phyloP scores from a whole-genome alignment of 2,113 vertebrate genomes.

The Cynocephalus volans region DNA sequence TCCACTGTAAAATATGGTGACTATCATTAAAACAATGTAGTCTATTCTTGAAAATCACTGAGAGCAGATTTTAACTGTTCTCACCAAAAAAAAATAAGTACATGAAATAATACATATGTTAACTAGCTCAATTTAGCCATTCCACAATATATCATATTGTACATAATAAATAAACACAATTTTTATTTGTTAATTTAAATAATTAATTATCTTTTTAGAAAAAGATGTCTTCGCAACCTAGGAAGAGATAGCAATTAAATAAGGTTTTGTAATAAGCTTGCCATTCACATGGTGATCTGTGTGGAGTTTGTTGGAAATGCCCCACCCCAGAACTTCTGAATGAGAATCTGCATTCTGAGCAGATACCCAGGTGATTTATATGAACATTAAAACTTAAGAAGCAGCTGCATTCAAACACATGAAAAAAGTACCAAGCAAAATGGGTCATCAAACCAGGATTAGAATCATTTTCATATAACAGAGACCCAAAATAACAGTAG shows the following conservation, averaged over 20 bases:
- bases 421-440: background rate
- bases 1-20: background rate
- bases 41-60: background rate
- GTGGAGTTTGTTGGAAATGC: background rate
- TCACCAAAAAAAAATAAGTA: background rate
- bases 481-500: background rate
- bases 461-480: background rate
- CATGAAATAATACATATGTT: background rate
- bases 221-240: background rate
- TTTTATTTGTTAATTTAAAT: background rate
- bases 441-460: background rate
- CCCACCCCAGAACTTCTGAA: background rate
- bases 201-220: background rate
- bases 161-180: background rate
- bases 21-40: background rate
- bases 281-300: background rate
- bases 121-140: background rate
- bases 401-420: background rate
- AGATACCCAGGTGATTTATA: background rate
- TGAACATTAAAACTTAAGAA: background rate
- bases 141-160: background rate
- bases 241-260: background rate
- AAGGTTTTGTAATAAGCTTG: background rate
- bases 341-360: background rate
- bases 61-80: background rate